These are phyloP conservation scores for Numenius arquata DNA, from an alignment of 2,113 vertebrate species.

Conservation along the genomic window DNA sequence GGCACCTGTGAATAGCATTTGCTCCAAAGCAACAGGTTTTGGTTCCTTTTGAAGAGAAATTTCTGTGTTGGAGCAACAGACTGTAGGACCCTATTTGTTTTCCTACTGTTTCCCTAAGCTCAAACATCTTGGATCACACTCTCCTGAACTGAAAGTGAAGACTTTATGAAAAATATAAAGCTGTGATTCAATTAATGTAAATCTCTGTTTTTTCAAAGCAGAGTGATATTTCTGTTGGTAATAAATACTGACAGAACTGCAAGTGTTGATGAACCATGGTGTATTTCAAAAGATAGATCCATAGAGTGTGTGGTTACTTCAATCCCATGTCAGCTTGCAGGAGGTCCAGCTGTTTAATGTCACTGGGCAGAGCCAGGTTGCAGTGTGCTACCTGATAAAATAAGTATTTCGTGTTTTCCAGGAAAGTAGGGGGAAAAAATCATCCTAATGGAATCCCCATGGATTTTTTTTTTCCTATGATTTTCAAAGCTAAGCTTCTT, in stretches of 20 bases:
- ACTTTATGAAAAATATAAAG: not conserved
- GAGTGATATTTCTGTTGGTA: not conserved
- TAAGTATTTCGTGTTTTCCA: not conserved
- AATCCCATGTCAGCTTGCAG: not conserved
- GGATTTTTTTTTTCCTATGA: not conserved
- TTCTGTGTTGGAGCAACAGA: not conserved
- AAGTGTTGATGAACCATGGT: not conserved
- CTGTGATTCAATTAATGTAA: not conserved
- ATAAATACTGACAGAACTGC: constrained; percentile 11
- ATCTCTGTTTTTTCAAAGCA: not conserved
- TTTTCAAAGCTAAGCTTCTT: not conserved
- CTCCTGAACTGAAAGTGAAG: not conserved
- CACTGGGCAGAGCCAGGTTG: not conserved
- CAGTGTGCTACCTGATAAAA: not conserved
- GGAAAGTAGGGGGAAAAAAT: not conserved
- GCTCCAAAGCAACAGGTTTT: not conserved
- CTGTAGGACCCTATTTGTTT: not conserved
- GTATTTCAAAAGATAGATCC: not conserved
- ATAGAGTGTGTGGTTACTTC: not conserved
- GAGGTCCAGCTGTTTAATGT: not conserved
- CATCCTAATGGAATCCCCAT: not conserved
- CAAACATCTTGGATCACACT: not conserved
- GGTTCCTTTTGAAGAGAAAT: not conserved
- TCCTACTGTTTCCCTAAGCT: not conserved
- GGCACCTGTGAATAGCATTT: not conserved